Percentiles rank a stretch among this genome's conserved stretches.
These are phyloP conservation scores for Congeria kusceri DNA, from an alignment of 2,888 invertebrate genomes.

Conservation along the genomic window DNA sequence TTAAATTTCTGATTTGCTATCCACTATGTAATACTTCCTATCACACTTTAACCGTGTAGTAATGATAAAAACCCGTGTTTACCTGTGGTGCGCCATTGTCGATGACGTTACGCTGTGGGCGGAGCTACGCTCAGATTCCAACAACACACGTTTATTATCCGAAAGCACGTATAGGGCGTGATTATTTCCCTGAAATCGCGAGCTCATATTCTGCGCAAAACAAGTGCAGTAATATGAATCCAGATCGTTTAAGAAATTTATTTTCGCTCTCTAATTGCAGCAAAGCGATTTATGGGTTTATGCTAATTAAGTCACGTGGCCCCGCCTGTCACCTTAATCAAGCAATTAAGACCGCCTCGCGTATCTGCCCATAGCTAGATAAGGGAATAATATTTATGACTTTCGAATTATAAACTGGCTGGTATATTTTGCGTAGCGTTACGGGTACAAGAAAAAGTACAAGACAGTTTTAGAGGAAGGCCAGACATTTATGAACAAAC, in stretches of 20 bases:
- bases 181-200: neutral
- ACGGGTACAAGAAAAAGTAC: too few relatives aligned
- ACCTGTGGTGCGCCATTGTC: constrained; percentile 60
- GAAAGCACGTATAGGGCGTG: too few relatives aligned
- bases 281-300: constrained; percentile 45
- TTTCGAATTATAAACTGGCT: neutral
- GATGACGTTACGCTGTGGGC: constrained; percentile 57
- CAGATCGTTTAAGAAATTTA: constrained; percentile 27
- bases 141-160: neutral
- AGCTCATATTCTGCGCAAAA: constrained; percentile 24
- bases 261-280: constrained; percentile 24
- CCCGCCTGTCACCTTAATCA: constrained; percentile 51
- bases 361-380: constrained; percentile 47
- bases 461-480: too few relatives aligned
- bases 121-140: constrained; percentile 38
- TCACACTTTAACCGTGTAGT: constrained; percentile 57
- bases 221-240: constrained; percentile 36
- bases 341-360: constrained; percentile 49
- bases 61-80: constrained; percentile 58
- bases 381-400: constrained; percentile 40
- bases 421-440: too few relatives aligned
- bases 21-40: constrained; percentile 40
- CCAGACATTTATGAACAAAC: too few relatives aligned
- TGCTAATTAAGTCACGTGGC: constrained; percentile 41
- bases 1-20: constrained; percentile 56